phyloP scores from a whole-genome alignment of 2,113 vertebrate species.

The Caracal caracal region DNA sequence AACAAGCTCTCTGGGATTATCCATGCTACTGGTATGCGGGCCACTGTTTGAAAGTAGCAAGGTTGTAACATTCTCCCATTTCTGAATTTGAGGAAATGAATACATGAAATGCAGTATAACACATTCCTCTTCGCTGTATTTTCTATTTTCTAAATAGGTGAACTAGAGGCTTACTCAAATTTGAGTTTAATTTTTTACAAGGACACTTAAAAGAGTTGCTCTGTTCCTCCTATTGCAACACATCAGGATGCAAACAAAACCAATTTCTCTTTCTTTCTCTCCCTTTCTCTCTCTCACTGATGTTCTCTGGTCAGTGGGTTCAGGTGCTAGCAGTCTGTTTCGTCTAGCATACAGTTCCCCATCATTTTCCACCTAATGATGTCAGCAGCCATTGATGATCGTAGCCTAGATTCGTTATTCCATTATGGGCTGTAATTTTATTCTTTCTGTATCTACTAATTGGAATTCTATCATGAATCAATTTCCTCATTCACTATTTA shows the following conservation, averaged over 20 bases:
- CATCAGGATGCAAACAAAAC: not conserved
- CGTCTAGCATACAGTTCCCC: not conserved
- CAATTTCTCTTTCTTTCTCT: not conserved
- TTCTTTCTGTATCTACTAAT: not conserved
- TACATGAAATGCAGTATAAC: not conserved
- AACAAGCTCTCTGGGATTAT: not conserved
- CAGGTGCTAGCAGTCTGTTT: not conserved
- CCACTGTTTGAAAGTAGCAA: not conserved
- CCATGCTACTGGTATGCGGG: not conserved
- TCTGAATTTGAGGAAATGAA: not conserved
- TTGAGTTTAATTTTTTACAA: not conserved
- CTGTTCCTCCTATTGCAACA: not conserved
- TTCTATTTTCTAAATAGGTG: not conserved
- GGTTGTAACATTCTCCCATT: not conserved
- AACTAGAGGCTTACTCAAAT: not conserved
- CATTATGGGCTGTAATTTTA: not conserved
- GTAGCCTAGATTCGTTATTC: not conserved
- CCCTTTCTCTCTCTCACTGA: not conserved
- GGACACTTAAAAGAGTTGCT: not conserved
- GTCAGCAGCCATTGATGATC: not conserved
- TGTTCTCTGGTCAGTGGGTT: not conserved
- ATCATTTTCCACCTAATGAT: not conserved
- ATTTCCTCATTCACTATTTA: not conserved
- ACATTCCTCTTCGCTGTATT: not conserved
- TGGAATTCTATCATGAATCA: conserved; percentile 29